These are phyloP conservation scores for Meteorus sp. DNA, from an alignment of 1,140 invertebrate genomes.

Conservation along the genomic window DNA sequence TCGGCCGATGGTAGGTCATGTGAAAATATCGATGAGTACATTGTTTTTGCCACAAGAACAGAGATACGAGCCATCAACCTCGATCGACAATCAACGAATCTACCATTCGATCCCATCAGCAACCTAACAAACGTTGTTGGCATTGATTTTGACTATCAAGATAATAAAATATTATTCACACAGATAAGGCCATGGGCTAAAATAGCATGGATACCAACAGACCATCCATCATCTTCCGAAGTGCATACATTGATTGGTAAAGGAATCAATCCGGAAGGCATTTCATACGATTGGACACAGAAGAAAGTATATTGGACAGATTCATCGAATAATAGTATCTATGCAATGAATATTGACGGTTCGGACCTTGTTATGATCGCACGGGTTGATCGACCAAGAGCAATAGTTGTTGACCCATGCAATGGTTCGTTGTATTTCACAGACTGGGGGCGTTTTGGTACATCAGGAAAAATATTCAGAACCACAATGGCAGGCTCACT, in stretches of 20 bases:
- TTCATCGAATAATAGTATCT: constrained; percentile 90
- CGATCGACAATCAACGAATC: constrained; percentile 75
- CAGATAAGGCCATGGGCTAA: constrained; percentile 89
- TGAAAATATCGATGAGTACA: constrained; percentile 79
- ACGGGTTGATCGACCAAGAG: constrained; percentile 87
- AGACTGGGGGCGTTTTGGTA: constrained; percentile 91
- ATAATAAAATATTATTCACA: constrained; percentile 86
- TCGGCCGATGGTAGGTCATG: constrained; percentile 71
- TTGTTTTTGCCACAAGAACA: constrained; percentile 89
- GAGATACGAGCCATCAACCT: constrained; percentile 87
- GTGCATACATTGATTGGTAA: constrained; percentile 78
- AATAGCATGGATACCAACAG: constrained; percentile 78
- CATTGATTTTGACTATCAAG: constrained; percentile 91
- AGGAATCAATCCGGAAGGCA: constrained; percentile 91
- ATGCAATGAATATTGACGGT: constrained; percentile 91
- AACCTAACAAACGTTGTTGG: constrained; percentile 97
- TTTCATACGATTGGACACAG: constrained; percentile 96
- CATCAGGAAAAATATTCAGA: constrained; percentile 90
- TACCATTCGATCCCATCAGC: constrained; percentile 83
- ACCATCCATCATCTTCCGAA: constrained; percentile 64
- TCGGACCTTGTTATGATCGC: constrained; percentile 91
- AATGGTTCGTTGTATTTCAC: constrained; percentile 91
- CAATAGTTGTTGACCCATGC: constrained; percentile 96
- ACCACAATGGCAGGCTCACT: constrained; percentile 96
- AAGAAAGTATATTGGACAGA: constrained; percentile 98